phyloP scores from a whole-genome alignment of 2,888 invertebrate species.

The Minunthozetes semirufus region DNA sequence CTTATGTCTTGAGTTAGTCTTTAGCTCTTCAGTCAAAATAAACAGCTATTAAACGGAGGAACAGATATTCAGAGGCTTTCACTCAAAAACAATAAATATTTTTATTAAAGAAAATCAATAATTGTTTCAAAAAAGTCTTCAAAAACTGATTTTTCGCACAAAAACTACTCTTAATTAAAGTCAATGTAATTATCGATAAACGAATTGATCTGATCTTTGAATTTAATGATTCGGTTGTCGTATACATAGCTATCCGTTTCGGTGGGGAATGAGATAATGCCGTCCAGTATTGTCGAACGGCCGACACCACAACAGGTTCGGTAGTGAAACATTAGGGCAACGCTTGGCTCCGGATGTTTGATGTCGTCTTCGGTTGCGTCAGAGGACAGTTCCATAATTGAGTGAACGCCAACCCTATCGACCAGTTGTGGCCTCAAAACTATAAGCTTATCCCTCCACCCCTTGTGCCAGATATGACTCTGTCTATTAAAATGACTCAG shows the following conservation, averaged over 20 bases:
- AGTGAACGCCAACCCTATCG: not conserved
- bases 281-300: not conserved
- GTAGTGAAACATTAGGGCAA: constrained; percentile 9
- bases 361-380: not conserved
- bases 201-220: not conserved
- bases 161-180: not conserved
- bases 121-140: too few relatives aligned
- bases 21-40: too few relatives aligned
- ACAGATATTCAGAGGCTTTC: too few relatives aligned
- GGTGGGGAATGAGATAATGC: not conserved
- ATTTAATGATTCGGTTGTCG: not conserved
- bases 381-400: not conserved
- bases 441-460: not conserved
- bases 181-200: not conserved
- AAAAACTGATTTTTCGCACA: too few relatives aligned
- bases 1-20: too few relatives aligned
- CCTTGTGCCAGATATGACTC: not conserved
- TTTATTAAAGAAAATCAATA: too few relatives aligned
- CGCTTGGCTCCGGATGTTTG: not conserved
- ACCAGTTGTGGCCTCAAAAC: not conserved
- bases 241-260: not conserved
- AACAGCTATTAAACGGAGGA: too few relatives aligned
- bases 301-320: constrained; percentile 6
- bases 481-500: constrained; percentile 4
- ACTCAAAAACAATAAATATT: too few relatives aligned